A percentile compares a stretch with the other conserved stretches of the same genome.
Evolutionary conservation across 2,797 vertebrate genomes (phyloP).

Genomic region (Nyctibius grandis): DNA sequence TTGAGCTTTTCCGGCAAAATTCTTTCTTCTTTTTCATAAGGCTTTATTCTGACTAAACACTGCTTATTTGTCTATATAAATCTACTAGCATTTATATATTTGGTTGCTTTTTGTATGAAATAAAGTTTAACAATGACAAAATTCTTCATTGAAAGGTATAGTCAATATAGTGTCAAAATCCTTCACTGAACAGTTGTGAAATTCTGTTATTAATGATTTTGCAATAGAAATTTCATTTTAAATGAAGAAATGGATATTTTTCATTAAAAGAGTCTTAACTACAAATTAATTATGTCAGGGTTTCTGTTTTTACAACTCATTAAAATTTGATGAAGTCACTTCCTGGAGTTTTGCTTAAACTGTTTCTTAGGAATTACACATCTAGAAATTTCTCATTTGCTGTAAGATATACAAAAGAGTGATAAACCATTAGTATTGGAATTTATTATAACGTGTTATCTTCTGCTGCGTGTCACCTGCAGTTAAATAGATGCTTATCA

Average conservation of each 20-base stretch:
- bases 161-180: neutral
- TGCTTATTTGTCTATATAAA: neutral
- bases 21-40: too few species aligned
- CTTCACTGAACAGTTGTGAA: neutral
- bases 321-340: neutral
- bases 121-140: neutral
- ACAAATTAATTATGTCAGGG: constrained; percentile 17
- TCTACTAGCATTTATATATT: neutral
- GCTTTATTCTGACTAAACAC: too few species aligned
- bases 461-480: neutral
- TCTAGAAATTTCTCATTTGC: constrained; percentile 11
- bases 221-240: neutral
- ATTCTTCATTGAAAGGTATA: neutral
- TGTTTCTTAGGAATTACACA: neutral
- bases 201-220: neutral
- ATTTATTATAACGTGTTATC: neutral
- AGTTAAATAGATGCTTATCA: constrained; percentile 5
- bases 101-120: neutral
- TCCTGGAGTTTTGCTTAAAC: neutral
- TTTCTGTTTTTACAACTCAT: constrained; percentile 28
- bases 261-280: neutral
- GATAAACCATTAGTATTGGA: neutral
- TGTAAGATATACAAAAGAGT: neutral
- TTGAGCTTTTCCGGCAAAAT: too few species aligned
- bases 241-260: neutral